Evolutionary conservation across 2,888 invertebrate genomes (phyloP).

Genomic region (Drosophila anomelani): DNA sequence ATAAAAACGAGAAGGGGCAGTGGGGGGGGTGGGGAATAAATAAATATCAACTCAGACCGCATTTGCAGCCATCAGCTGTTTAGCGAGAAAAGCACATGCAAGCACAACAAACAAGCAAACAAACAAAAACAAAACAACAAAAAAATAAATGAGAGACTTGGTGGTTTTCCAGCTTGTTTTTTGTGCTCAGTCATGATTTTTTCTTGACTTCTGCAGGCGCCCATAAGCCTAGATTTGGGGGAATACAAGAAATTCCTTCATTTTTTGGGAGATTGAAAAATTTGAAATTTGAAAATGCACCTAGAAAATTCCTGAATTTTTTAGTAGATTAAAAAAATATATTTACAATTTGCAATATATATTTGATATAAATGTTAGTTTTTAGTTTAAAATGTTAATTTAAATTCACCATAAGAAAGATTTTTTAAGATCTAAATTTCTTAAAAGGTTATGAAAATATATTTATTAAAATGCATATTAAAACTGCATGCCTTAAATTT

Average conservation of each 20-base stretch:
- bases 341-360: too few species aligned
- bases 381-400: too few species aligned
- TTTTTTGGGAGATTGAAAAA: not conserved
- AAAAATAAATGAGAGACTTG: not conserved
- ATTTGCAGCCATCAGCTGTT: conserved; percentile 34
- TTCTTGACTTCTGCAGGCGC: not conserved
- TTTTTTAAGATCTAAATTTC: too few species aligned
- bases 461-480: too few species aligned
- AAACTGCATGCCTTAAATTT: not conserved
- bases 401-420: too few species aligned
- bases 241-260: not conserved
- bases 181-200: conserved; percentile 27
- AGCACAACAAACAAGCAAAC: conserved; percentile 14
- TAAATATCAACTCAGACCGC: not conserved
- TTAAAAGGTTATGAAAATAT: too few species aligned
- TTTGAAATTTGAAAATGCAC: too few species aligned
- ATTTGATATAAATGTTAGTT: too few species aligned
- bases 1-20: not conserved
- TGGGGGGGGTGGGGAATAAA: not conserved
- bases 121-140: not conserved
- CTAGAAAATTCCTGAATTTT: not conserved
- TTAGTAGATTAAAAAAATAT: not conserved
- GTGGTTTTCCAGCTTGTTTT: conserved; percentile 21
- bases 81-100: conserved; percentile 26
- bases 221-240: not conserved